phyloP scores from a whole-genome alignment of 2,888 invertebrate genomes.

The Pollenia labialis region DNA sequence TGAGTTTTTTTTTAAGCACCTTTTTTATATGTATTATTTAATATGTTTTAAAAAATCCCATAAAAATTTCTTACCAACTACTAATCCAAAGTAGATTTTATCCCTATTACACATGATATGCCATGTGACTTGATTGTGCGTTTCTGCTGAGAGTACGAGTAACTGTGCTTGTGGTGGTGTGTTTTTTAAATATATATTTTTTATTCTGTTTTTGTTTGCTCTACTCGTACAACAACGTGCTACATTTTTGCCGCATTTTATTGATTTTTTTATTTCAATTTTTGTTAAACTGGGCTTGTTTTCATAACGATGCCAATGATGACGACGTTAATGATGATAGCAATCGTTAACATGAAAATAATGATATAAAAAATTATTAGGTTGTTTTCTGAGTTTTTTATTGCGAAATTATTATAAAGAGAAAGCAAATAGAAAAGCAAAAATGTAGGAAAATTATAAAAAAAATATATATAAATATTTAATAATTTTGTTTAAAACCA shows the following conservation, averaged over 20 bases:
- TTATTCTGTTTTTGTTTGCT: slow-evolving; percentile 26
- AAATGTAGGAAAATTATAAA: background rate
- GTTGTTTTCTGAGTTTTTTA: slow-evolving; percentile 44
- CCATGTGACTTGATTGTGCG: slow-evolving; percentile 59
- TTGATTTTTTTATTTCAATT: slow-evolving; percentile 58
- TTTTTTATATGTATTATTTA: slow-evolving; percentile 18
- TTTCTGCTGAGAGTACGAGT: background rate
- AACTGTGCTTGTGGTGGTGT: background rate
- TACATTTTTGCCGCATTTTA: slow-evolving; percentile 68
- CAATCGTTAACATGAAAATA: background rate
- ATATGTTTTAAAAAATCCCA: slow-evolving; percentile 45
- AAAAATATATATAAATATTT: too few relatives aligned
- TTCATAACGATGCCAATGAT: slow-evolving; percentile 48
- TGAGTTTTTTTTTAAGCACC: background rate
- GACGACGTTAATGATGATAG: slow-evolving; percentile 38
- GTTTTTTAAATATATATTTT: slow-evolving; percentile 8
- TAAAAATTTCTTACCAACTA: slow-evolving; percentile 51
- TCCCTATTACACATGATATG: slow-evolving; percentile 51
- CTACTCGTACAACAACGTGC: slow-evolving; percentile 51
- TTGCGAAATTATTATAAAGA: slow-evolving; percentile 24
- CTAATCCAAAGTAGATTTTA: slow-evolving; percentile 45
- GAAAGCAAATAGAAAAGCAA: slow-evolving; percentile 8
- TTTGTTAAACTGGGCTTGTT: slow-evolving; percentile 35
- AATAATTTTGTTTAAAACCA: too few relatives aligned
- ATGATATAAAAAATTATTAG: slow-evolving; percentile 30